Conservation (phyloP, 2,797 vertebrate genomes). For the Myotis vivesi region DNA sequence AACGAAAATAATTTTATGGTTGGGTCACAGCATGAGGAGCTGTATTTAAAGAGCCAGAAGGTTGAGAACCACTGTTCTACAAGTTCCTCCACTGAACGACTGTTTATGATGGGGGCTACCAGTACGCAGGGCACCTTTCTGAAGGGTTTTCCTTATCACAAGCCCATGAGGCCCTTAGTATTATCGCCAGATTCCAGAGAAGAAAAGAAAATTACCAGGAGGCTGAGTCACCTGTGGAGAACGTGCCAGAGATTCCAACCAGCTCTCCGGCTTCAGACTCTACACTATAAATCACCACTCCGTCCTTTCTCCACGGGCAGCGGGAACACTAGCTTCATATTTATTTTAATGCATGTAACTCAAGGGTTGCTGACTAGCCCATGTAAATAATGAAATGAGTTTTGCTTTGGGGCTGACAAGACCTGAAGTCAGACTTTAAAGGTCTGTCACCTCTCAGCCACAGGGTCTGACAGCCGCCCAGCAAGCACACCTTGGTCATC, state of each 20-base stretch:
- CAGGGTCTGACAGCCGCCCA: not conserved
- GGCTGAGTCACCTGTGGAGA: not conserved
- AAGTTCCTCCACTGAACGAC: not conserved
- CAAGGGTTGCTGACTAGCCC: not conserved
- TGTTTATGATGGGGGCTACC: not conserved
- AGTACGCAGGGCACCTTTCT: not conserved
- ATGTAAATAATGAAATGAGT: not conserved
- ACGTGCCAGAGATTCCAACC: not conserved
- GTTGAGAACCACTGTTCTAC: not conserved
- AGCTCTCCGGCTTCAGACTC: not conserved
- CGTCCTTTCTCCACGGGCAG: not conserved
- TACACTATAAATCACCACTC: not conserved
- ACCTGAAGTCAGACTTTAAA: not conserved
- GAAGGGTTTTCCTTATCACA: not conserved
- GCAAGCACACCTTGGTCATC: not conserved
- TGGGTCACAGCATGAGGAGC: no score
- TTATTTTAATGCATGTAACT: not conserved
- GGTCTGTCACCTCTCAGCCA: not conserved
- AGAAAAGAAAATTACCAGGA: not conserved
- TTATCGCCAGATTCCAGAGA: not conserved
- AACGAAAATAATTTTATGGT: no score
- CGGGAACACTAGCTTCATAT: not conserved
- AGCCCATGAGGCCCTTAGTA: not conserved
- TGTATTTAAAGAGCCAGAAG: no score
- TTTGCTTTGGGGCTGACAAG: not conserved